Evolutionary conservation across 2,888 invertebrate species (phyloP).

Genomic region (Lepetodrilus schrolli): DNA sequence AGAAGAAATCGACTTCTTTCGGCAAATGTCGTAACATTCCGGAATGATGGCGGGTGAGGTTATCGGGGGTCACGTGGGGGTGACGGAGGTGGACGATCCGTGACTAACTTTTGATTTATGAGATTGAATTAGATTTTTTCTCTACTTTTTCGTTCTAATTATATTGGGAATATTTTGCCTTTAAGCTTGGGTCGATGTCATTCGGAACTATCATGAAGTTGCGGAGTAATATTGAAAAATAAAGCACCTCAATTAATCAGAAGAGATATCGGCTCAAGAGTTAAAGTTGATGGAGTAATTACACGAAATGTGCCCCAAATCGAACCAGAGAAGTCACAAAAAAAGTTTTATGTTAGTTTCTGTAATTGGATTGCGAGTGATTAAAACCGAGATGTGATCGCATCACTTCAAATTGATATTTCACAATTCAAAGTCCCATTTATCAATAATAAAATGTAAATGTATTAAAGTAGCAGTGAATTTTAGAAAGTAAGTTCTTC

Average conservation of each 20-base stretch:
- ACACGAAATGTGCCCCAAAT: neutral
- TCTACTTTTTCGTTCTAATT: constrained; percentile 15
- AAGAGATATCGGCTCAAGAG: neutral
- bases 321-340: neutral
- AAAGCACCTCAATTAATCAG: constrained; percentile 26
- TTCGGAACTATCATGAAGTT: constrained; percentile 14
- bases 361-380: constrained; percentile 9
- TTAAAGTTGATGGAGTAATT: constrained; percentile 21
- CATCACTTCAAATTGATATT: neutral
- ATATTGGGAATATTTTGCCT: constrained; percentile 19
- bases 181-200: constrained; percentile 4
- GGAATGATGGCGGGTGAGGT: constrained; percentile 23
- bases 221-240: constrained; percentile 17
- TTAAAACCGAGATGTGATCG: neutral
- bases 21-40: constrained; percentile 33
- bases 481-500: too few relatives aligned
- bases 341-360: constrained; percentile 16
- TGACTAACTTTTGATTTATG: constrained; percentile 27
- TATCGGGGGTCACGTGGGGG: constrained; percentile 12
- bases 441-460: too few relatives aligned
- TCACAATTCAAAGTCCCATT: neutral
- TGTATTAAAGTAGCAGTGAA: too few relatives aligned
- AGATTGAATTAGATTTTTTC: constrained; percentile 20
- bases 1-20: constrained; percentile 33
- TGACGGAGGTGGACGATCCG: constrained; percentile 18